Evolutionary conservation across 2,888 invertebrate genomes (phyloP), one percentile per base, ranked within the genome.

Genomic region (Poecilobothrus nobilitatus): DNA sequence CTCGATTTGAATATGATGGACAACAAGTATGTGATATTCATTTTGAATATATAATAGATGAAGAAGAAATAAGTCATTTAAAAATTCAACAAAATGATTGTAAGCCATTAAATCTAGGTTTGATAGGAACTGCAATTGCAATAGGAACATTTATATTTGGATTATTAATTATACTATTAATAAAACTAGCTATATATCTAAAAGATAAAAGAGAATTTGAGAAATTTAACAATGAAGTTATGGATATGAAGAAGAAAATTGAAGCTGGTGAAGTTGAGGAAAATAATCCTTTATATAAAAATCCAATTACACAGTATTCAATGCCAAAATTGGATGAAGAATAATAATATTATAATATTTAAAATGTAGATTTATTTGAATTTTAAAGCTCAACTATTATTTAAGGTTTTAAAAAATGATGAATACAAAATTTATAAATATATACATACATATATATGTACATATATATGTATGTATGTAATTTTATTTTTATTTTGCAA

Each of bases 241-340:
- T 81, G 78, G 82, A 82, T 69, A 80, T 83, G 66, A 70, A 70
- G 18, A 71, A 73, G 20, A 73, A 84, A 70, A 71, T 18, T 1
- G 9, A 71, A 62, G 65, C 61, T 0, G 73, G 68, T 0, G 67
- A 65, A 21, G 68, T 72, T 12, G 68, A 72, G 5, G 75, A 76
- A 68, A 75, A 74, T 62, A 89, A 88, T 76, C 89, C 89, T 0
- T 75, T 90, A 70, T 90, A 88, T 73, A 85, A 83, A 72, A 84
- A 87, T n/a, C 87, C 88, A 1, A 83, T 86, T 20, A 83, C 83
- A 0, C 79, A 81, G 68, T 88, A 86, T 73, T 79, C 79, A 70
- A 83, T 88, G 70, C 88, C 88, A 81, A 84, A 72, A 41, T 69
- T 72, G 34, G 66, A 73, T 20, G 71, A 74, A 63, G 73, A 73